A percentile compares a stretch with the other conserved stretches of the same genome.
These are phyloP conservation scores for Ophonus ardosiacus DNA, from an alignment of 2,888 invertebrate species.

Conservation along the genomic window DNA sequence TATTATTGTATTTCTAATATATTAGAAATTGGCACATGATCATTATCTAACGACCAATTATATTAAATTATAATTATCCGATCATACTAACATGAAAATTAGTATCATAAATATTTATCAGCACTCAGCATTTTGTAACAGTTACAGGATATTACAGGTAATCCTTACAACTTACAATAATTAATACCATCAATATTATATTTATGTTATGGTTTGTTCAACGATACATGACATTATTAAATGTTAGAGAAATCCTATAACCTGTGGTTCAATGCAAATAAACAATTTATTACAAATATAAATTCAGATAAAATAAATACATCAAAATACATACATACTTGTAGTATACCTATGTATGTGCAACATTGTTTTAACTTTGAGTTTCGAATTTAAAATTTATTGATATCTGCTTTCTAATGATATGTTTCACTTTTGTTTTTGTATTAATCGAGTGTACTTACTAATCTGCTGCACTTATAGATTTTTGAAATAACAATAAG, in stretches of 20 bases:
- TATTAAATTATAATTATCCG: conserved; percentile 26
- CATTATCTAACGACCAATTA: conserved; percentile 15
- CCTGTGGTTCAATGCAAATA: background rate
- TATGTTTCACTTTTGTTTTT: no score
- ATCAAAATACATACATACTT: background rate
- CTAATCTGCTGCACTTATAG: no score
- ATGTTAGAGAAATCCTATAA: conserved; percentile 19
- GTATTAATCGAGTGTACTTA: no score
- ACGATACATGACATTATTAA: conserved; percentile 19
- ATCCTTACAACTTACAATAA: background rate
- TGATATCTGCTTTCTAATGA: no score
- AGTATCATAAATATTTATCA: conserved; percentile 27
- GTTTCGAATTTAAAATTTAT: no score
- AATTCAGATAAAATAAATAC: background rate
- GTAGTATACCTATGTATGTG: no score
- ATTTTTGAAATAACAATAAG: no score
- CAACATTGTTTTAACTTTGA: no score
- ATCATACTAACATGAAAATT: conserved; percentile 21
- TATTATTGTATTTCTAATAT: conserved; percentile 1
- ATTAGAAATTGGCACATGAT: conserved; percentile 17
- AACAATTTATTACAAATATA: background rate
- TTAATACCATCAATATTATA: conserved; percentile 13
- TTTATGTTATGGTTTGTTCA: conserved; percentile 24
- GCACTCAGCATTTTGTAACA: conserved; percentile 16
- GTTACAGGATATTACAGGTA: conserved; percentile 34